Conservation (phyloP, 2,797 vertebrate species). For the Spinus pinus region DNA sequence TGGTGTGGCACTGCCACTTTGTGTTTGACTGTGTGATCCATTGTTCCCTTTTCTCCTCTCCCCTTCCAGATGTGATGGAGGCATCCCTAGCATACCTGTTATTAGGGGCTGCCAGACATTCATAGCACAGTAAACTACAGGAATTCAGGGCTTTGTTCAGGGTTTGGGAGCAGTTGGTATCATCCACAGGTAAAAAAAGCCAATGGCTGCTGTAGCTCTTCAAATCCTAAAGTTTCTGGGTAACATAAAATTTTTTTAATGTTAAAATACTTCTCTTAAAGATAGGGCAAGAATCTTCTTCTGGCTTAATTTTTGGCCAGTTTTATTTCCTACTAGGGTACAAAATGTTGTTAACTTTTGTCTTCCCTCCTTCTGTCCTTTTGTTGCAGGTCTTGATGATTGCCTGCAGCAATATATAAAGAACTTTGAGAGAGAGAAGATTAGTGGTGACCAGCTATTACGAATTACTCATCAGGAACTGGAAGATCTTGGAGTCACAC, state of each 20-base stretch:
- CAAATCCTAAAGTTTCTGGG: background rate
- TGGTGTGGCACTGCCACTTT: background rate
- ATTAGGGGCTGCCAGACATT: background rate
- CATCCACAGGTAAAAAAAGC: rapidly evolving
- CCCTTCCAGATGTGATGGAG: background rate
- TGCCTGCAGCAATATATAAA: slow-evolving; percentile 96
- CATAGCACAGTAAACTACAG: background rate
- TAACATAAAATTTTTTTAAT: background rate
- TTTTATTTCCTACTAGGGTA: background rate
- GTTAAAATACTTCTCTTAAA: background rate
- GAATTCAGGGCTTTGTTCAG: background rate
- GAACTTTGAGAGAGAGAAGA: slow-evolving; percentile 93
- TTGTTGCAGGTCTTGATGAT: slow-evolving; percentile 89
- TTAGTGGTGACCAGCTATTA: slow-evolving; percentile 92
- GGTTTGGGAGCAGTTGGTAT: background rate
- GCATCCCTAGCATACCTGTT: background rate
- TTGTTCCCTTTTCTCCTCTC: background rate
- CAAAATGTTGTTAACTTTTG: background rate
- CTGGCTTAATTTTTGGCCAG: background rate
- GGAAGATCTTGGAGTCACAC: slow-evolving; percentile 94
- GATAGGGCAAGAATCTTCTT: background rate
- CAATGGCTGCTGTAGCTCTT: background rate
- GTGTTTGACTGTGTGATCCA: background rate
- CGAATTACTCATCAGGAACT: slow-evolving; percentile 96
- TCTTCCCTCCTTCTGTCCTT: background rate